phyloP scores from a whole-genome alignment of 2,113 vertebrate species.

The Psettodes erumei region DNA sequence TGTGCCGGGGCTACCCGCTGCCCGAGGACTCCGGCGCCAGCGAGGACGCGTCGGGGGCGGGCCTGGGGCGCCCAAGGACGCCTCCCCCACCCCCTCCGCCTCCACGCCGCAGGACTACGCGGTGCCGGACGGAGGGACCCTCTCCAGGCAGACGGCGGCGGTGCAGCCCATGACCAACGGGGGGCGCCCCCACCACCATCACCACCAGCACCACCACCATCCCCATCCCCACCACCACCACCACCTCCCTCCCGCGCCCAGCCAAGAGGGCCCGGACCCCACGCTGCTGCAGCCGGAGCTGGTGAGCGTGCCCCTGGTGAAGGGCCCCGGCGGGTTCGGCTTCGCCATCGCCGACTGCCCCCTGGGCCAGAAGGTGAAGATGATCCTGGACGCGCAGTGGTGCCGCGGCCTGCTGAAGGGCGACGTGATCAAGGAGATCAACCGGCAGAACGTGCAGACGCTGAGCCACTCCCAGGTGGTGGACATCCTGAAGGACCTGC shows the following conservation, averaged over 20 bases:
- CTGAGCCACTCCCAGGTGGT: conserved; percentile 96
- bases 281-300: conserved; percentile 92
- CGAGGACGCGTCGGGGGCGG: conserved; percentile 82
- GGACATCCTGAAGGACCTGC: conserved; percentile 97
- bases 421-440: conserved; percentile 97
- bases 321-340: conserved; percentile 96
- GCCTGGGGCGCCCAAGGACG: conserved; percentile 82
- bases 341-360: conserved; percentile 98
- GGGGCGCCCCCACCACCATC: conserved; percentile 77
- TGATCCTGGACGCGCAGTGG: conserved; percentile 99
- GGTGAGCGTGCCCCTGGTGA: conserved; percentile 91
- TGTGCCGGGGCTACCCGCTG: conserved; percentile 97
- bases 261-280: conserved; percentile 84
- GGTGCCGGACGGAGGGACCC: conserved; percentile 85
- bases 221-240: conserved; percentile 49
- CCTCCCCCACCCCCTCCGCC: conserved; percentile 75
- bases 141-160: conserved; percentile 70
- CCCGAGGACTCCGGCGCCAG: conserved; percentile 87
- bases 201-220: conserved; percentile 48
- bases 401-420: conserved; percentile 96
- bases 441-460: conserved; percentile 94
- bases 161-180: conserved; percentile 83
- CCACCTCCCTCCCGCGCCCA: conserved; percentile 45
- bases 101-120: conserved; percentile 83
- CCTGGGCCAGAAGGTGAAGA: conserved; percentile 97